A percentile compares a stretch with the other conserved stretches of the same genome.
Conservation (phyloP, 2,888 invertebrate species). For the Blastobasis adustella region DNA sequence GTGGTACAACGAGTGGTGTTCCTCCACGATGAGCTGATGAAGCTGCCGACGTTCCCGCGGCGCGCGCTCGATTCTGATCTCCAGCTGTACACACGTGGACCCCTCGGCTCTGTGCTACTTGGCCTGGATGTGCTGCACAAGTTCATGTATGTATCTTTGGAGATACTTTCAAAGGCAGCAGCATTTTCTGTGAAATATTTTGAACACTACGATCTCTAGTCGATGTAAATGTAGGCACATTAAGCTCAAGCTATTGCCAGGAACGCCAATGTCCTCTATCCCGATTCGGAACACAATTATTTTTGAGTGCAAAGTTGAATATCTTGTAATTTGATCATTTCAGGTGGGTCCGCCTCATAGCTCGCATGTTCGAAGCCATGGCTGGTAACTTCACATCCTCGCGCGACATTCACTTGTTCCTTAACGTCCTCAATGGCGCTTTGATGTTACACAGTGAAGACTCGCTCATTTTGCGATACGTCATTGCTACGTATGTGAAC, state of each 20-base stretch:
- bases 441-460: constrained; percentile 98
- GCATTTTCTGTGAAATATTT: too few species aligned
- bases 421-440: constrained; percentile 98
- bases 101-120: constrained; percentile 90
- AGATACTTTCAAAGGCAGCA: too few species aligned
- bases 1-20: constrained; percentile 98
- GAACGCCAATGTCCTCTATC: too few species aligned
- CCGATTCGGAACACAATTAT: too few species aligned
- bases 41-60: constrained; percentile 97
- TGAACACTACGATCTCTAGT: too few species aligned
- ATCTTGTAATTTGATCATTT: neutral
- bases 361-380: constrained; percentile 98
- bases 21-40: constrained; percentile 98
- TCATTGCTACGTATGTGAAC: constrained; percentile 97
- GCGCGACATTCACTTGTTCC: constrained; percentile 96
- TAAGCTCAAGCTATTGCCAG: too few species aligned
- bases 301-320: too few species aligned
- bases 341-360: constrained; percentile 95
- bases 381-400: constrained; percentile 97
- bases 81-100: constrained; percentile 91
- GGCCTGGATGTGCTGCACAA: constrained; percentile 98
- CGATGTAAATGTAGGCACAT: too few species aligned
- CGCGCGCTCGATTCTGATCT: constrained; percentile 98
- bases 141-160: constrained; percentile 79
- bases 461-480: constrained; percentile 94